Conservation (phyloP, 2,113 vertebrate genomes). For the Limanda limanda region DNA sequence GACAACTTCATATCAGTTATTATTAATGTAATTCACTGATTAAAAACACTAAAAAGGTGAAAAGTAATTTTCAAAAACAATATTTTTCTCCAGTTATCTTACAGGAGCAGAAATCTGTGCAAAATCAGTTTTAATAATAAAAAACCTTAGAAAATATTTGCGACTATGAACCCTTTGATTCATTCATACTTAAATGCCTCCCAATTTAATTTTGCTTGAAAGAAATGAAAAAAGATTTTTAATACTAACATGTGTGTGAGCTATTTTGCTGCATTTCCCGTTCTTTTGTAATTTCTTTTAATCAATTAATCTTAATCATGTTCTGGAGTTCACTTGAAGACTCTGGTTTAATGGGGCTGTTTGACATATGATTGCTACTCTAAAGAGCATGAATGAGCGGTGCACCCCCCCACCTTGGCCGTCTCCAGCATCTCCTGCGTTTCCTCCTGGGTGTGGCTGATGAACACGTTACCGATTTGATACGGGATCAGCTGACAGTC, state of each 20-base stretch:
- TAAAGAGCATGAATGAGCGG: neutral
- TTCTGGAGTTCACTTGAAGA: neutral
- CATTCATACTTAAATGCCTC: too few species aligned
- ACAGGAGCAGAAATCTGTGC: neutral
- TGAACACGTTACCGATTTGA: constrained; percentile 96
- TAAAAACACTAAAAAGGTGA: too few species aligned
- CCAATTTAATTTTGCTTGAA: too few species aligned
- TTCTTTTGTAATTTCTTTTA: too few species aligned
- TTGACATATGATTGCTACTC: neutral
- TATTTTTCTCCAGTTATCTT: neutral
- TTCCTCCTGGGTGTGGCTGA: constrained; percentile 95
- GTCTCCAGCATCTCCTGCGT: constrained; percentile 95
- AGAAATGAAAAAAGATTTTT: too few species aligned
- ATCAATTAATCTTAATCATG: too few species aligned
- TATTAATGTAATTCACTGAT: too few species aligned
- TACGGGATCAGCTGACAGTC: constrained; percentile 90
- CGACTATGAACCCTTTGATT: too few species aligned
- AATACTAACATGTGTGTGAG: too few species aligned
- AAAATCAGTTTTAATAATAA: neutral
- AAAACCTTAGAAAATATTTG: neutral
- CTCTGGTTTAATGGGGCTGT: neutral
- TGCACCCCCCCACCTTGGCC: constrained; percentile 86
- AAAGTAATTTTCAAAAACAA: too few species aligned
- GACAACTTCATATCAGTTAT: too few species aligned
- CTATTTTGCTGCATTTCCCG: too few species aligned